Percentiles rank a stretch among this genome's conserved stretches.
Evolutionary conservation across 2,113 vertebrate genomes (phyloP).

Genomic region (Microtus ochrogaster): DNA sequence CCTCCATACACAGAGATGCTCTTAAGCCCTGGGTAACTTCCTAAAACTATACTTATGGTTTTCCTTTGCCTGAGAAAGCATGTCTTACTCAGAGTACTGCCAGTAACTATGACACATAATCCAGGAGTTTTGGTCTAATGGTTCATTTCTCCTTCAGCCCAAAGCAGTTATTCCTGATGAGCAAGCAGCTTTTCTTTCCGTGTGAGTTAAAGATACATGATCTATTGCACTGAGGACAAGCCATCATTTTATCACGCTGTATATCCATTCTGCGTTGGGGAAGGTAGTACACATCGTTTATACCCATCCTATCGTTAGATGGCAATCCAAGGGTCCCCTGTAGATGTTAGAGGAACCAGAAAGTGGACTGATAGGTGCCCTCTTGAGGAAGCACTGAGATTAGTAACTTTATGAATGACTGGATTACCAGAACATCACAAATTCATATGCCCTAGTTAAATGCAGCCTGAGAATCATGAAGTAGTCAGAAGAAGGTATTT

Average conservation of each 20-base stretch:
- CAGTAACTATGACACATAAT: neutral
- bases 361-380: neutral
- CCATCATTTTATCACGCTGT: neutral
- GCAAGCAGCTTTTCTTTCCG: neutral
- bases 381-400: neutral
- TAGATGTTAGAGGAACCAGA: neutral
- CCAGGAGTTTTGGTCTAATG: neutral
- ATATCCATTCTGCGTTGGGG: neutral
- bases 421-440: slow-evolving; percentile 12
- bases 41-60: neutral
- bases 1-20: neutral
- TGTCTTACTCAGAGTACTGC: neutral
- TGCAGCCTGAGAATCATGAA: neutral
- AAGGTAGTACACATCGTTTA: neutral
- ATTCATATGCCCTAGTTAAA: neutral
- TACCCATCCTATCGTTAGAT: neutral
- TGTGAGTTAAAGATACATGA: neutral
- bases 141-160: neutral
- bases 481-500: neutral
- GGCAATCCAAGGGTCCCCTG: neutral
- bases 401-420: neutral
- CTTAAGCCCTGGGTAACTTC: neutral
- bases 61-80: neutral
- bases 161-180: neutral
- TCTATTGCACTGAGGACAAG: neutral